Evolutionary conservation across 1,140 invertebrate genomes (phyloP).

Genomic region (Leptinotarsa texana): DNA sequence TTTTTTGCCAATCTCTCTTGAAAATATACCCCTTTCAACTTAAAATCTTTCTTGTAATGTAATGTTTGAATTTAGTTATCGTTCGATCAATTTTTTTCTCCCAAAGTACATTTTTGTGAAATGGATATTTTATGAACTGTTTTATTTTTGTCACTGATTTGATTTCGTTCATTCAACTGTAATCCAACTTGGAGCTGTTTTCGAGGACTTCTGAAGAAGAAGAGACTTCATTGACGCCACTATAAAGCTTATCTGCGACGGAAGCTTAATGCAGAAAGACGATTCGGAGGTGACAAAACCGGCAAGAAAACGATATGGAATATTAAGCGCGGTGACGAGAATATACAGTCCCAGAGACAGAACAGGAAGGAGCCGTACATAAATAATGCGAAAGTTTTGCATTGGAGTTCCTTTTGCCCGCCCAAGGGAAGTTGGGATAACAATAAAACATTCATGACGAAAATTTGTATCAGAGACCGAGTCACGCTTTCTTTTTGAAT

Average conservation of each 20-base stretch:
- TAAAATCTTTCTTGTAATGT: no score
- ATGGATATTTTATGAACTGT: no score
- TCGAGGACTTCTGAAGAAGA: no score
- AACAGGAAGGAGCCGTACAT: conserved; percentile 37
- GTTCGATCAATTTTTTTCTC: no score
- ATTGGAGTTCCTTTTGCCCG: conserved; percentile 24
- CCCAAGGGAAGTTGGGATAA: conserved; percentile 28
- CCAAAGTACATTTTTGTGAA: no score
- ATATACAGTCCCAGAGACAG: conserved; percentile 31
- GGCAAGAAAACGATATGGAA: conserved; percentile 37
- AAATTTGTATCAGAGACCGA: conserved; percentile 42
- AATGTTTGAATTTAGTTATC: no score
- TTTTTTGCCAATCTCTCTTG: no score
- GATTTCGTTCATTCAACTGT: no score
- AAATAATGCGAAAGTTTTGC: conserved; percentile 43
- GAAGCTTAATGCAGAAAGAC: conserved; percentile 38
- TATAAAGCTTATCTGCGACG: conserved; percentile 32
- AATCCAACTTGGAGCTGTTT: no score
- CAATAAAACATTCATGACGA: conserved; percentile 40
- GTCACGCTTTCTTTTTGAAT: conserved; percentile 36
- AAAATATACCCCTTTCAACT: no score
- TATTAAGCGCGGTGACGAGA: conserved; percentile 37
- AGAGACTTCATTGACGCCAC: neutral
- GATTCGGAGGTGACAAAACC: conserved; percentile 40
- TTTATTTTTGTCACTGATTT: no score